Evolutionary conservation across 2,797 vertebrate species (phyloP), one percentile per base, ranked within the genome.

Genomic region (Artibeus jamaicensis): DNA sequence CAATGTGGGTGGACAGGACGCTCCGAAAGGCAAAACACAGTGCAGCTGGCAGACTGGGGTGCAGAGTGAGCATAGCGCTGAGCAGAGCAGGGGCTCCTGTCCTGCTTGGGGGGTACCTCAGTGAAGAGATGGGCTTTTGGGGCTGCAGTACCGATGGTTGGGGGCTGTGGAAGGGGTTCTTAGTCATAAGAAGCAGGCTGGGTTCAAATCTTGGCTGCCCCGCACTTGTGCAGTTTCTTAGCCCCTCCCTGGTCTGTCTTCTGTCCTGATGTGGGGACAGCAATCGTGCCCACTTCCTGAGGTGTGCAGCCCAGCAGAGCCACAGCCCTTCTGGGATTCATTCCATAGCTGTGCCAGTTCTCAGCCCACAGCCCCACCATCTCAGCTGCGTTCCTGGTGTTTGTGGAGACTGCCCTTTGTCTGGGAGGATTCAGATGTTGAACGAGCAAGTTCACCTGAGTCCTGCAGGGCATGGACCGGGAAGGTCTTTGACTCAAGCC

Each of bases 391-490:
- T 42, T 65, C 79, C 91, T 55, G 39, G 92, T 71, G 44, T 59
- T 32, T 83, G 21, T 50, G 79, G 94, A 77, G 70, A n/a, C 92
- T 39, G 34, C 48, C n/a, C 70, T 93, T 84, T 74, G 42, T 96
- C 91, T 42, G 10, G 32, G 91, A 62, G 65, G 81, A 71, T 96
- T 94, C 95, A 67, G 85, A 86, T 93, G 91, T 90, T 84, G 91
- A 68, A 67, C 0, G 2, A 85, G 68, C 71, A 57, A 68, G 82
- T 85, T 96, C 88, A 93, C 81, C 73, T 71, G 89, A 71, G 55
- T 76, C 90, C 70, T n/a, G 42, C 9, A 0, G 79, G 65, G 83
- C 89, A 50, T 37, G 53, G 79, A 91, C 86, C 42, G 12, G 10
- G 39, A 82, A 89, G 81, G 93, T 70, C 86, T 97, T 88, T 89